These are phyloP conservation scores for Lasioglossum figueresi DNA, from an alignment of 2,888 invertebrate species.

Conservation along the genomic window DNA sequence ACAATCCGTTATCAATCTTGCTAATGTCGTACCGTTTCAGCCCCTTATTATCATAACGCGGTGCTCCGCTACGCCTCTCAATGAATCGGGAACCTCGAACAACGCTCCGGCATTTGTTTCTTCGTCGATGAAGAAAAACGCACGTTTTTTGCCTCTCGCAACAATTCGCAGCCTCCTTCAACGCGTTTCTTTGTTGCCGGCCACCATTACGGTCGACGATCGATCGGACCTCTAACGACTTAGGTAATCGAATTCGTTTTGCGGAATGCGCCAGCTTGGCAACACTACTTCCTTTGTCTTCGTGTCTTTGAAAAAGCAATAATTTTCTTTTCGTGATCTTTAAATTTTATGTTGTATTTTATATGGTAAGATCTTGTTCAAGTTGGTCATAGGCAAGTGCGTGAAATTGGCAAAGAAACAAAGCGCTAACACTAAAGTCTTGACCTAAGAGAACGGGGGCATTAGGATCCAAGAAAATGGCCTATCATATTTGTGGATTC, in stretches of 20 bases:
- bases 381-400: too few relatives aligned
- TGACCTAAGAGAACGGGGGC: too few relatives aligned
- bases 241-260: conserved; percentile 11
- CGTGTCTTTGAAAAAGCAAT: not conserved
- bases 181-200: not conserved
- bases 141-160: conserved; percentile 24
- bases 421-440: too few relatives aligned
- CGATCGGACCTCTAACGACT: conserved; percentile 16
- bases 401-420: too few relatives aligned
- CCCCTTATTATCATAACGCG: conserved; percentile 72
- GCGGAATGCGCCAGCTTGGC: not conserved
- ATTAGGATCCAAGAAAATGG: too few relatives aligned
- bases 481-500: too few relatives aligned
- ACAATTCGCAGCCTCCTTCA: conserved; percentile 20
- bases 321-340: too few relatives aligned
- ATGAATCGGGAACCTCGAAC: conserved; percentile 64
- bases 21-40: conserved; percentile 66
- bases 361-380: too few relatives aligned
- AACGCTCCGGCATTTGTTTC: conserved; percentile 62
- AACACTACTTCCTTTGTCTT: not conserved
- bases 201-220: not conserved
- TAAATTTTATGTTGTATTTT: too few relatives aligned
- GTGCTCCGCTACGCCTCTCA: conserved; percentile 55
- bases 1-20: conserved; percentile 76
- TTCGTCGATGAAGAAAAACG: conserved; percentile 27